Evolutionary conservation across 2,888 invertebrate species (phyloP), one percentile per base, ranked within the genome.

Genomic region (Sabatieria punctata): DNA sequence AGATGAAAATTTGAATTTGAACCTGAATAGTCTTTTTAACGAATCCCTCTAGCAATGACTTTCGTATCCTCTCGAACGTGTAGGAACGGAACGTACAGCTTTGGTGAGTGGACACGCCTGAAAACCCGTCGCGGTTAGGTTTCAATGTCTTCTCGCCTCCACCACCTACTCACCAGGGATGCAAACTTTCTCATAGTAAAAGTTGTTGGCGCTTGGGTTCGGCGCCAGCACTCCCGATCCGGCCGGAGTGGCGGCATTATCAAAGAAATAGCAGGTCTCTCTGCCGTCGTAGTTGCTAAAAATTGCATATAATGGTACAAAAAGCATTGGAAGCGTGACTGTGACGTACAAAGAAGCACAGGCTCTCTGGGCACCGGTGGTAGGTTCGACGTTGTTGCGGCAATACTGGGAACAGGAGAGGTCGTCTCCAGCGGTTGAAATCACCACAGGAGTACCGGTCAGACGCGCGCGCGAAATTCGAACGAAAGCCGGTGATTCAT

Each of bases 11-110:
- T n/a, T n/a, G n/a, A n/a, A n/a, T n/a, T n/a, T n/a, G 57, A 15
- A 70, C 57, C 55, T 58, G 61, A 24, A 61, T 52, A 30, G 70
- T 66, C 50, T 70, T 62, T 46, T 67, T 65, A 26, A 71, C 68
- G 43, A 68, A 64, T 41, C 69, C 70, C 39, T 67, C 67, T 39
- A 73, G 59, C 49, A 68, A 68, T 51, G 68, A 68, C 50, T 70
- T 70, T 19, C 71, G 68, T 27, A 71, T 69, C 25, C 73, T 60
- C 37, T 71, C 72, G 57, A 71, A 72, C 8, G 70, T 66, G 56
- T 61, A 63, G n/a, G 63, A 61, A 23, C 59, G 53, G 54, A 63
- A 64, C 27, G 62, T 58, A 51, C 63, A 63, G n/a, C 62, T 61
- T 49, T 63, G 61, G 48, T 63, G 62, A 23, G 60, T 57, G 22